Evolutionary conservation across 2,797 vertebrate species (phyloP).

Genomic region (Molossus alvarezi): DNA sequence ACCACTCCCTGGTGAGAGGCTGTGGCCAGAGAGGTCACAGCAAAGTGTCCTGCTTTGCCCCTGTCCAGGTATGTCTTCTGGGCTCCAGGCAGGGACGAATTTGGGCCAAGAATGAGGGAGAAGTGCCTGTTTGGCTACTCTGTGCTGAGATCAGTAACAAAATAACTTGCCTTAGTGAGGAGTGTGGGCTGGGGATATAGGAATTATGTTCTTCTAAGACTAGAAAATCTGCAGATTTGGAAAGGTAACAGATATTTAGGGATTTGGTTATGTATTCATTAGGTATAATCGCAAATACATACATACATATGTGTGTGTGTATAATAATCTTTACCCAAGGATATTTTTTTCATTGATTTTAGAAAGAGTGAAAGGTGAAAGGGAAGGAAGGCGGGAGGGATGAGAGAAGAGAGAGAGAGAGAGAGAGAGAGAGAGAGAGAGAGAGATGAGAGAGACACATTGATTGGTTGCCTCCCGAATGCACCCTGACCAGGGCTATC

Average conservation of each 20-base stretch:
- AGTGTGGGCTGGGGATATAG: neutral
- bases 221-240: conserved; percentile 45
- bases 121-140: conserved; percentile 9
- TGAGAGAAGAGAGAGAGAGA: neutral
- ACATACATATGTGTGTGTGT: too few species aligned
- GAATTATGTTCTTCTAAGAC: neutral
- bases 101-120: neutral
- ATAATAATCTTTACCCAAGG: too few species aligned
- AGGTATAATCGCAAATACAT: neutral
- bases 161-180: conserved; percentile 41
- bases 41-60: neutral
- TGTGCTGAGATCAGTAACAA: conserved; percentile 45
- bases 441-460: too few species aligned
- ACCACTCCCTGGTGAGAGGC: neutral
- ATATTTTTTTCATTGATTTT: too few species aligned
- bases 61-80: neutral
- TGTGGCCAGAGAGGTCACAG: conserved; percentile 24
- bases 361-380: too few species aligned
- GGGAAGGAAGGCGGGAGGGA: too few species aligned
- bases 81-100: neutral
- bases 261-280: conserved; percentile 51
- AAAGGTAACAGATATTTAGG: conserved; percentile 37
- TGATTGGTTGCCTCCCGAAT: too few species aligned
- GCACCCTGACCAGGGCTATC: too few species aligned
- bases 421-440: too few species aligned